A percentile compares a stretch with the other conserved stretches of the same genome.
Conservation (phyloP, 2,797 vertebrate species). For the Petrocephalus sullivani region DNA sequence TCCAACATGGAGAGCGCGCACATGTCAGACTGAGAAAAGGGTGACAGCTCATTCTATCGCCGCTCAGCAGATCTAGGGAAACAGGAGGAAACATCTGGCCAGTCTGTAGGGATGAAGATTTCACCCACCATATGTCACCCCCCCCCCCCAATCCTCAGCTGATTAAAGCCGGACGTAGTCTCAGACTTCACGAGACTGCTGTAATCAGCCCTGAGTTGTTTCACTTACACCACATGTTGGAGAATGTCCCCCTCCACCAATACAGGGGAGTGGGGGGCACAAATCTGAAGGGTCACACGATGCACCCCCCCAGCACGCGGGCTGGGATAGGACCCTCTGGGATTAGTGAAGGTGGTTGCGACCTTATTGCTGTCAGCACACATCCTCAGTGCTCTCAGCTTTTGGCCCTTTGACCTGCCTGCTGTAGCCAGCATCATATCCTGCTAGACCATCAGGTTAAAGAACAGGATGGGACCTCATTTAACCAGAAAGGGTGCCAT, state of each 20-base stretch:
- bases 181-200: neutral
- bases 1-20: neutral
- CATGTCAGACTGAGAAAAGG: neutral
- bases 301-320: neutral
- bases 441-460: neutral
- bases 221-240: neutral
- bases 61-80: neutral
- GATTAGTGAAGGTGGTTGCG: neutral
- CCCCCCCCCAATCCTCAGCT: neutral
- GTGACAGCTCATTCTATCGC: neutral
- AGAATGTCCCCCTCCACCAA: neutral
- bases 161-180: neutral
- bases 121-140: neutral
- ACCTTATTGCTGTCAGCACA: neutral
- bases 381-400: neutral
- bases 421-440: neutral
- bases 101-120: neutral
- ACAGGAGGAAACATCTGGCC: neutral
- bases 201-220: neutral
- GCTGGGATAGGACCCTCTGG: neutral
- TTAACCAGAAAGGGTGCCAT: neutral
- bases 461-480: neutral
- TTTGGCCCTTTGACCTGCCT: neutral
- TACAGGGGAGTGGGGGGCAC: neutral
- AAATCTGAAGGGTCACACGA: neutral